Conservation (phyloP, 2,797 vertebrate species). For the Allenopithecus nigroviridis region DNA sequence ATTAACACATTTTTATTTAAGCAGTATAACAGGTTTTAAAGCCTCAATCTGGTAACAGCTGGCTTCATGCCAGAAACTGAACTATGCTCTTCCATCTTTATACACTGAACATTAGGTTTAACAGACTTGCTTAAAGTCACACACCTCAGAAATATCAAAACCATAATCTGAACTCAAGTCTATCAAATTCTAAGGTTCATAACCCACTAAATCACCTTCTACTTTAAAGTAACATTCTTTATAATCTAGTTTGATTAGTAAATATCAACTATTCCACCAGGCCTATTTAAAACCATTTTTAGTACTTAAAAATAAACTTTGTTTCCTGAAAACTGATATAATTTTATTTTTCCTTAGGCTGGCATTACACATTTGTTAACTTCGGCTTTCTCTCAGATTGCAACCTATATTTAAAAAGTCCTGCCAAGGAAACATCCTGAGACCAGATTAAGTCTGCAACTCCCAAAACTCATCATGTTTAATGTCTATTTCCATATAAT, state of each 20-base stretch:
- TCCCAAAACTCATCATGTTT: neutral
- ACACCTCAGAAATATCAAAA: neutral
- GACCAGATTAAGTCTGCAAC: neutral
- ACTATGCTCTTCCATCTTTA: constrained; percentile 1
- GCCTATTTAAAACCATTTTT: constrained; percentile 17
- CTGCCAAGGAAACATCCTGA: neutral
- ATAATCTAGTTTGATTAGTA: constrained; percentile 14
- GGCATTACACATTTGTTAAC: neutral
- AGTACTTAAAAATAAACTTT: constrained; percentile 13
- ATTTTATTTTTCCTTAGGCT: constrained; percentile 14
- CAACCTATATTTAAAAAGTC: constrained; percentile 21
- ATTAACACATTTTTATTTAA: constrained; percentile 16
- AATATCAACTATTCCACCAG: neutral
- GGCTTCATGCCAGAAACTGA: neutral
- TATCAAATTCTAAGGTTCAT: neutral
- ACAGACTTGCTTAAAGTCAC: neutral
- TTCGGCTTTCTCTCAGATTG: neutral
- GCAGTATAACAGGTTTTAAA: neutral
- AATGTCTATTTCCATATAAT: constrained; percentile 23
- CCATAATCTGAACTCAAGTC: constrained; percentile 26
- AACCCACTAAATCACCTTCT: neutral
- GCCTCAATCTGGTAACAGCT: neutral
- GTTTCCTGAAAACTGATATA: constrained; percentile 2
- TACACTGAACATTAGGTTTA: neutral
- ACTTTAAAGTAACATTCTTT: constrained; percentile 10